Evolutionary conservation across 2,113 vertebrate species (phyloP).

Genomic region (Gnathonemus longibarbis): DNA sequence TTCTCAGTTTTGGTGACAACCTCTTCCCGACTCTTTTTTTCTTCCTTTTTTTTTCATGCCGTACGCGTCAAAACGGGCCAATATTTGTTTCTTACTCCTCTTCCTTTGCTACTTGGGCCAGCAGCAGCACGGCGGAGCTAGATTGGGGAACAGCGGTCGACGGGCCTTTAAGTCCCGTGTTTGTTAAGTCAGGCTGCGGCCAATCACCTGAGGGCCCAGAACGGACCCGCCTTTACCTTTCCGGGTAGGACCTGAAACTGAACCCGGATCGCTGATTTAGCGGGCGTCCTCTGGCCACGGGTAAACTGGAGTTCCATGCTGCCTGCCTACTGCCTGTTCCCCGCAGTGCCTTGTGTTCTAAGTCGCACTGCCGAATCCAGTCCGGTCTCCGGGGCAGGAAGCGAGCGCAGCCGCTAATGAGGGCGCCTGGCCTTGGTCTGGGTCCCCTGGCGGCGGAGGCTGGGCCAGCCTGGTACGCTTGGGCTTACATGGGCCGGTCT

Average conservation of each 20-base stretch:
- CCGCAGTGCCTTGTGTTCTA: not conserved
- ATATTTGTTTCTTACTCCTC: constrained; percentile 55
- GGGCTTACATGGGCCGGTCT: constrained; percentile 47
- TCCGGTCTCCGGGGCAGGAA: not conserved
- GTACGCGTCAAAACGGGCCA: constrained; percentile 32
- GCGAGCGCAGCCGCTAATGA: constrained; percentile 45
- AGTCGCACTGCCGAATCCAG: not conserved
- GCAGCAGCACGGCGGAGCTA: not conserved
- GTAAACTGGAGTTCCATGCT: not conserved
- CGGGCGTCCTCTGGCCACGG: not conserved
- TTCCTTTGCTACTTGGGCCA: constrained; percentile 67
- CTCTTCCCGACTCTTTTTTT: not conserved
- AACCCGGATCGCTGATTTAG: not conserved
- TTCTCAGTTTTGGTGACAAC: constrained; percentile 39
- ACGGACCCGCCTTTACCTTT: not conserved
- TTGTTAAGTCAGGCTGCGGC: not conserved
- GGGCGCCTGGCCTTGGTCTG: constrained; percentile 81
- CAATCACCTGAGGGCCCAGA: not conserved
- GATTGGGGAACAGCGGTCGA: not conserved
- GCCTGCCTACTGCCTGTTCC: not conserved
- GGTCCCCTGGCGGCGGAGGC: constrained; percentile 70
- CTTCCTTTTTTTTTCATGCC: not conserved
- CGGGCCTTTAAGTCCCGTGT: not conserved
- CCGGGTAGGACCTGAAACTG: not conserved
- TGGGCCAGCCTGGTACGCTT: constrained; percentile 79